phyloP scores from a whole-genome alignment of 1,140 invertebrate species.

The Heliothis subflexa region DNA sequence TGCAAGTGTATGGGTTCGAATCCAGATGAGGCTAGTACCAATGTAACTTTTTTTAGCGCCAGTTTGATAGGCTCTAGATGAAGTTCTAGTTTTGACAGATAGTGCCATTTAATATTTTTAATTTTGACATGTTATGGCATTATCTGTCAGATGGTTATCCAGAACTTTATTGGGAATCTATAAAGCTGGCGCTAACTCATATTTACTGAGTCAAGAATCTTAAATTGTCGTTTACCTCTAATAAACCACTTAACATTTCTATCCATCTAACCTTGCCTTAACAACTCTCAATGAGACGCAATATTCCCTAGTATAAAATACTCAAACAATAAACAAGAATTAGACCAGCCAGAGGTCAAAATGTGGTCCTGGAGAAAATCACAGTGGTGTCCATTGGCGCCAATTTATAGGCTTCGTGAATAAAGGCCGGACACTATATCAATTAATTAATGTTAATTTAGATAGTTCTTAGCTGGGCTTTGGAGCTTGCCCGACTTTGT shows the following conservation, averaged over 20 bases:
- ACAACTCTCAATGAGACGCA: not conserved
- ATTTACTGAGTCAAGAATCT: too few relatives aligned
- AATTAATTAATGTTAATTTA: slow-evolving; percentile 58
- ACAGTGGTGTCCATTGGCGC: slow-evolving; percentile 47
- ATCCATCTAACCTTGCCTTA: not conserved
- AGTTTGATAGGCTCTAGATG: too few relatives aligned
- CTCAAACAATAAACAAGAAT: slow-evolving; percentile 38
- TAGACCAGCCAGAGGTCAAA: slow-evolving; percentile 49
- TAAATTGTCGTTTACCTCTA: too few relatives aligned
- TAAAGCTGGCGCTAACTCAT: too few relatives aligned
- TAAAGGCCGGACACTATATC: slow-evolving; percentile 53
- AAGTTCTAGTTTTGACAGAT: too few relatives aligned
- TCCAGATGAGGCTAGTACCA: too few relatives aligned
- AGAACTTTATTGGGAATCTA: too few relatives aligned
- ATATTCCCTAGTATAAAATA: slow-evolving; percentile 22
- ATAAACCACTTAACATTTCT: not conserved
- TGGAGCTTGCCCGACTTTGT: not conserved
- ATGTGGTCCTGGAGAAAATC: slow-evolving; percentile 56
- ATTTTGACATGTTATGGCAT: too few relatives aligned
- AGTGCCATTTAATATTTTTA: too few relatives aligned
- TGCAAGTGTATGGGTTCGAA: too few relatives aligned
- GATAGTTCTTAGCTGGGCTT: slow-evolving; percentile 31
- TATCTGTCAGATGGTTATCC: too few relatives aligned
- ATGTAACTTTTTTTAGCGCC: too few relatives aligned
- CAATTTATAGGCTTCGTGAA: slow-evolving; percentile 53